A percentile compares a stretch with the other conserved stretches of the same genome.
phyloP scores from a whole-genome alignment of 2,888 invertebrate genomes.

The Drosophila seclusa region DNA sequence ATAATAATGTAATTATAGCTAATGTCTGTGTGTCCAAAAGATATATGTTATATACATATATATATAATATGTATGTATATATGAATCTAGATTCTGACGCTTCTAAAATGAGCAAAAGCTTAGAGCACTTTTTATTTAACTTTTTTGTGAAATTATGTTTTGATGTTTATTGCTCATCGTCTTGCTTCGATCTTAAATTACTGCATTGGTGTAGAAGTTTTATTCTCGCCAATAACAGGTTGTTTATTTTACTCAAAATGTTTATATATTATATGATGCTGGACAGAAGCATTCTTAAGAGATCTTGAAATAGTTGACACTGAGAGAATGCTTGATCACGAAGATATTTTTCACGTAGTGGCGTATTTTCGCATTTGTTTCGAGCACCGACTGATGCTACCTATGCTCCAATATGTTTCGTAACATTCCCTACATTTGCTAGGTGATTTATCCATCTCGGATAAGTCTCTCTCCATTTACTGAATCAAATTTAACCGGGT shows the following conservation, averaged over 20 bases:
- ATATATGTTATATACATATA: constrained; percentile 43
- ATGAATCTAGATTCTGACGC: not conserved
- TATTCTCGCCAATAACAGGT: not conserved
- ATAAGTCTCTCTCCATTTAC: not conserved
- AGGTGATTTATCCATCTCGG: not conserved
- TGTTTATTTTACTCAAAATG: not conserved
- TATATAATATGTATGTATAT: constrained; percentile 4
- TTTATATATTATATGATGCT: not conserved
- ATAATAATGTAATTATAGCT: constrained; percentile 45
- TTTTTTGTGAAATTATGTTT: not conserved
- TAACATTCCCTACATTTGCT: not conserved
- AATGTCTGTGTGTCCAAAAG: constrained; percentile 66
- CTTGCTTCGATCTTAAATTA: not conserved
- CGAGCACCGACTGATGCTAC: not conserved
- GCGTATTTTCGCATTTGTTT: not conserved
- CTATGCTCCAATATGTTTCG: not conserved
- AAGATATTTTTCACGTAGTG: not conserved
- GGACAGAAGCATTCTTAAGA: no score
- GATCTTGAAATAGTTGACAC: no score
- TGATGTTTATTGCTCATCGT: not conserved
- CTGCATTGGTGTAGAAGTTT: not conserved
- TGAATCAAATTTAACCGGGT: not conserved
- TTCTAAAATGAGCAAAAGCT: not conserved
- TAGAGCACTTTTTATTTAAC: not conserved
- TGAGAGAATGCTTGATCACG: not conserved